Conservation (phyloP, 2,888 invertebrate species). For the Caenorhabditis sp. region DNA sequence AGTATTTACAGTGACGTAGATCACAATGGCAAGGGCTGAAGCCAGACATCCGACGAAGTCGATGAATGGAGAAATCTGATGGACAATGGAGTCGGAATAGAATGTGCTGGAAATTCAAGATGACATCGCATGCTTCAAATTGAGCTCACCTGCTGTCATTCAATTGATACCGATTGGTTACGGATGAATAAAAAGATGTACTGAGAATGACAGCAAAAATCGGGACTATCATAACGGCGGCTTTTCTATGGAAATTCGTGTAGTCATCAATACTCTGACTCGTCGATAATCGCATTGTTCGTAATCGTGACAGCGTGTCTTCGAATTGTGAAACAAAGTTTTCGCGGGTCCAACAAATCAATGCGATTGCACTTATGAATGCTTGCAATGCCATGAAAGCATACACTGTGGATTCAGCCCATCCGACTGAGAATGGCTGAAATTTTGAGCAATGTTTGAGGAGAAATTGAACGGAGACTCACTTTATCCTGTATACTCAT, state of each 20-base stretch:
- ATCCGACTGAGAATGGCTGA: constrained; percentile 50
- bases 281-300: constrained; percentile 58
- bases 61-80: constrained; percentile 55
- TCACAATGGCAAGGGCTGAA: constrained; percentile 47
- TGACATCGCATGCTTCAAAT: not conserved
- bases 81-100: constrained; percentile 51
- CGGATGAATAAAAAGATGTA: constrained; percentile 52
- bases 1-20: constrained; percentile 55
- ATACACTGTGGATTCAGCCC: constrained; percentile 62
- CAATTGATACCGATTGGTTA: constrained; percentile 37
- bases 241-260: constrained; percentile 53
- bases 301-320: constrained; percentile 47
- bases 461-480: not conserved
- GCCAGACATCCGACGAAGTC: constrained; percentile 60
- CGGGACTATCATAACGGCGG: constrained; percentile 49
- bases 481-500: constrained; percentile 46
- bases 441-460: not conserved
- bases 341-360: constrained; percentile 56
- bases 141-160: constrained; percentile 36
- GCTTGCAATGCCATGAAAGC: constrained; percentile 48
- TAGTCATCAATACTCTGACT: constrained; percentile 59
- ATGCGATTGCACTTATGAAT: constrained; percentile 39
- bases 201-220: constrained; percentile 46
- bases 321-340: constrained; percentile 61
- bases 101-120: constrained; percentile 49